Evolutionary conservation across 1,140 invertebrate species (phyloP), one percentile per base, ranked within the genome.

Genomic region (Delia radicum): DNA sequence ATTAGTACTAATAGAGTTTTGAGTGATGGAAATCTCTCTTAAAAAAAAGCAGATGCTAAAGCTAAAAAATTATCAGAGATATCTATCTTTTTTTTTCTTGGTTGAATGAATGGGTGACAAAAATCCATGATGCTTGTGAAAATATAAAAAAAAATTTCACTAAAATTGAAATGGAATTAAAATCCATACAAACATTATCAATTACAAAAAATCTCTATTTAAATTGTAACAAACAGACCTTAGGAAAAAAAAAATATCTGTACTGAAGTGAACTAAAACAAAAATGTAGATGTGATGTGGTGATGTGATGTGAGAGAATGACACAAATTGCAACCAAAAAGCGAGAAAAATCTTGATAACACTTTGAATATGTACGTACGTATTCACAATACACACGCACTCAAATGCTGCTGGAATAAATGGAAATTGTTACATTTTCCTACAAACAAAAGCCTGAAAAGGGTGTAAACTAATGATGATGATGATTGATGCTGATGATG

Each of bases 321-420:
- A 55, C 48, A 55, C 48, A 55, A 55, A 55, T 55, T 55, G 48
- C 48, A 55, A 55, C 48, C 48, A 55, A 55, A 55, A 55, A 55
- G 48, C 48, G 18, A 55, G 48, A 55, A 55, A 55, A 55, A 55
- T 55, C 48, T 55, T 55, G 48, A 55, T 55, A 55, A 55, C n/a
- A 55, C 10, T 8, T 55, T 18, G 24, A 55, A 55, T n/a, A n/a
- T 15, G 37, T 42, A 42, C 12, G 37, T 10, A 15, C 12, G 37
- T 10, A 10, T 3, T 15, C 37, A 42, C 10, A 42, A 15, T 3
- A 42, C 12, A 42, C 37, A 42, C n/a, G 37, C 37, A 42, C 12
- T 15, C 12, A 42, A 42, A 42, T 42, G n/a, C 37, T 33, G 10
- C 4, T 33, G 31, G 10, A 33, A 33, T 5, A 33, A 33, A 33